Percentiles rank a stretch among this genome's conserved stretches.
These are phyloP conservation scores for Sternotherus odoratus DNA, from an alignment of 2,797 vertebrate genomes.

Conservation along the genomic window DNA sequence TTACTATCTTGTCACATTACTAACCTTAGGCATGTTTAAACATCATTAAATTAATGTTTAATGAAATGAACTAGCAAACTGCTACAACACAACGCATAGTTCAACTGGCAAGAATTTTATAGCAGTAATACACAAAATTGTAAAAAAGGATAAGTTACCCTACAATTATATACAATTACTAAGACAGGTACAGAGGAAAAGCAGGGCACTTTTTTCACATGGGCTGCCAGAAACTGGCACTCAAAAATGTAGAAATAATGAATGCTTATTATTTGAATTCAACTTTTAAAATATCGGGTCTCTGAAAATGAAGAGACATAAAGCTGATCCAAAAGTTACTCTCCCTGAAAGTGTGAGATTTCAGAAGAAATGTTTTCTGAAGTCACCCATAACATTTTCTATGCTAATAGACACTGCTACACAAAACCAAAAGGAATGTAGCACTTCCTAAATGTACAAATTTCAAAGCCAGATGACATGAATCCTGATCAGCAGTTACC, in stretches of 20 bases:
- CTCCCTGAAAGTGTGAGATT: not conserved
- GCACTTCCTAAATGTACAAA: not conserved
- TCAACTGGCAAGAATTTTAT: not conserved
- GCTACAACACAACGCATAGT: not conserved
- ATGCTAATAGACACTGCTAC: not conserved
- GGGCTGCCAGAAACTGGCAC: not conserved
- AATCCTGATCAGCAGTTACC: not conserved
- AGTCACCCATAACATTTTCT: not conserved
- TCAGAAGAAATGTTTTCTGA: constrained; percentile 1
- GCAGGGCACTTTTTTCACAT: not conserved
- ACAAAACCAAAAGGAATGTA: not conserved
- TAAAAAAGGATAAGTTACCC: not conserved
- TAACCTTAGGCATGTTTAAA: constrained; percentile 18
- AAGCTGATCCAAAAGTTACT: not conserved
- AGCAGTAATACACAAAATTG: not conserved
- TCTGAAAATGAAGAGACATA: not conserved
- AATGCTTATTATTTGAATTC: not conserved
- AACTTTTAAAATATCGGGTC: constrained; percentile 16
- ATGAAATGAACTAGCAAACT: constrained; percentile 25
- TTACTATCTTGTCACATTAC: constrained; percentile 43
- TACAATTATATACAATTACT: constrained; percentile 9
- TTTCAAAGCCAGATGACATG: not conserved
- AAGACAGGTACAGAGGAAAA: not conserved
- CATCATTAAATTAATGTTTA: constrained; percentile 55
- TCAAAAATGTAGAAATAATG: not conserved